Conservation (phyloP, 2,797 vertebrate species). For the Emydoidea blandingii region DNA sequence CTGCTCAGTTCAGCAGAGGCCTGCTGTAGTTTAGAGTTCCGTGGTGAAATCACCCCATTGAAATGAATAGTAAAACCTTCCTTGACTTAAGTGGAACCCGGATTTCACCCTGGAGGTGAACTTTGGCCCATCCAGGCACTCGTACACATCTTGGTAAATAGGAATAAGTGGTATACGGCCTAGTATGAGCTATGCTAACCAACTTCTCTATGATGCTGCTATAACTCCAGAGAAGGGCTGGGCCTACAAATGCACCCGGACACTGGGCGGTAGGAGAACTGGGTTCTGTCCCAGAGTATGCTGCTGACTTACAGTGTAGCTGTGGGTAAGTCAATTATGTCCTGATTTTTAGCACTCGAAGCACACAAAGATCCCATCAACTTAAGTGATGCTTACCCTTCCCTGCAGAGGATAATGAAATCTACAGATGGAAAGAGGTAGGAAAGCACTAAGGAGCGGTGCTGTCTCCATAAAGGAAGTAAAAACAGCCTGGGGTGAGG, state of each 20-base stretch:
- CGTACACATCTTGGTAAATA: slow-evolving; percentile 39
- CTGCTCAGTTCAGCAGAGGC: not conserved
- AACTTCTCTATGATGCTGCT: not conserved
- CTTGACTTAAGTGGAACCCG: not conserved
- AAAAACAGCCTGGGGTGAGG: not conserved
- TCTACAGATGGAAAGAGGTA: not conserved
- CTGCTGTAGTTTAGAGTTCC: not conserved
- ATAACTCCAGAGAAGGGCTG: slow-evolving; percentile 16
- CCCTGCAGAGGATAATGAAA: not conserved
- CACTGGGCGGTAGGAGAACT: not conserved
- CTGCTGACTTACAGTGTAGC: accelerated
- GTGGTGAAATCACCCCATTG: not conserved
- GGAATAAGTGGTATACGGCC: slow-evolving; percentile 25
- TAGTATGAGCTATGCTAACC: not conserved
- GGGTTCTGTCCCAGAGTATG: not conserved
- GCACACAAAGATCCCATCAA: accelerated
- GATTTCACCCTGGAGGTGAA: not conserved
- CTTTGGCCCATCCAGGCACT: slow-evolving; percentile 24
- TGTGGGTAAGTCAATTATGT: not conserved
- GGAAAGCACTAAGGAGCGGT: not conserved
- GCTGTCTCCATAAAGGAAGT: not conserved
- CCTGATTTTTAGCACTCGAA: not conserved
- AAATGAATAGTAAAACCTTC: not conserved
- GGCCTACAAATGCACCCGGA: not conserved
- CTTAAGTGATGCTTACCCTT: accelerated